Percentiles rank a stretch among this genome's conserved stretches.
Conservation (phyloP, 2,797 vertebrate species). For the Delichon dasypus region DNA sequence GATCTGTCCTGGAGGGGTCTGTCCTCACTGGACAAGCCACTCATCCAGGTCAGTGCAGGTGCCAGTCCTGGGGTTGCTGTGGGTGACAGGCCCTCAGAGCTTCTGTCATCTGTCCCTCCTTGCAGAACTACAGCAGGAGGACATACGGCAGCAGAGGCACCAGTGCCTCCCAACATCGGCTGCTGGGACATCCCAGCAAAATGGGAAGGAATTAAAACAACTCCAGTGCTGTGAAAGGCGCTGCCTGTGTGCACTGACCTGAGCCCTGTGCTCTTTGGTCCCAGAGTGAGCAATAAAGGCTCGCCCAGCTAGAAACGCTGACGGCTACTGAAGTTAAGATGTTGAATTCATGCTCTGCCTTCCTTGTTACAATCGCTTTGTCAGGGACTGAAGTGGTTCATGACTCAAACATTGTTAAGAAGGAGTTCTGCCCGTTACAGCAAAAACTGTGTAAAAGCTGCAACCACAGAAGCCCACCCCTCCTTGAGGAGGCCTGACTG, state of each 20-base stretch:
- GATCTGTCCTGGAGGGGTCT: background rate
- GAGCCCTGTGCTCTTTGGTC: background rate
- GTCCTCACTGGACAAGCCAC: fast-evolving
- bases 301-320: background rate
- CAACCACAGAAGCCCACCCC: background rate
- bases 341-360: background rate
- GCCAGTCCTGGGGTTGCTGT: background rate
- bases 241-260: background rate
- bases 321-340: background rate
- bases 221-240: background rate
- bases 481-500: background rate
- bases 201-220: background rate
- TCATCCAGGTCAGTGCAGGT: background rate
- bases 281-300: background rate
- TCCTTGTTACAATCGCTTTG: background rate
- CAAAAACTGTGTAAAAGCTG: background rate
- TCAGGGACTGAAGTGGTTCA: background rate
- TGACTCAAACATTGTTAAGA: background rate
- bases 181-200: background rate
- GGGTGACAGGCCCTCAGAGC: background rate
- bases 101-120: background rate
- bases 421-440: background rate
- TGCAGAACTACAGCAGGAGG: background rate
- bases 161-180: fast-evolving
- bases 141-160: background rate